phyloP scores from a whole-genome alignment of 1,140 invertebrate species.

The Magallana ariakensis region DNA sequence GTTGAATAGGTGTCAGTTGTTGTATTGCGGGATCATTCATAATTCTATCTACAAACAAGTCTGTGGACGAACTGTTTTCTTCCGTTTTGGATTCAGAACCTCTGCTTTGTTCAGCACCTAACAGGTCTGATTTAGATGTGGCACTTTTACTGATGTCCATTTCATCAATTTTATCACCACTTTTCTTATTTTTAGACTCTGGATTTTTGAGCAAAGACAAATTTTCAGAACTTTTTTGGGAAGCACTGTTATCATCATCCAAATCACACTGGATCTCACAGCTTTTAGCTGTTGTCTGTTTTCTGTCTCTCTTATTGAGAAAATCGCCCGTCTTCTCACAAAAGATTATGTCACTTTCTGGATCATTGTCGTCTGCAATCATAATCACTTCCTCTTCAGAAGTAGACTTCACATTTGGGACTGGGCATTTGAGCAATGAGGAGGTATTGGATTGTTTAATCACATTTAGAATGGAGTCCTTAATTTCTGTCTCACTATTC shows the following conservation, averaged over 20 bases:
- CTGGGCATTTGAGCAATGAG: background rate
- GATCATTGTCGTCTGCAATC: background rate
- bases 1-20: background rate
- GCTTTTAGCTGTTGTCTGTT: background rate
- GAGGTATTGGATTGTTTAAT: background rate
- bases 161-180: background rate
- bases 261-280: constrained; percentile 30
- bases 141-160: too few relatives aligned
- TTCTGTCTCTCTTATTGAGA: background rate
- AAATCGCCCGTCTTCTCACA: constrained; percentile 33
- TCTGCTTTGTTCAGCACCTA: background rate
- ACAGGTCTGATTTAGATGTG: too few relatives aligned
- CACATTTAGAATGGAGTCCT: constrained; percentile 1
- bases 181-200: background rate
- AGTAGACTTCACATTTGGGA: background rate
- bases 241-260: background rate
- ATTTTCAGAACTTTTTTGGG: background rate
- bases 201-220: background rate
- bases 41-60: constrained; percentile 4
- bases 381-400: background rate
- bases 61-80: background rate
- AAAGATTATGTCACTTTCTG: background rate
- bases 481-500: background rate
- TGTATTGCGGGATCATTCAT: constrained; percentile 12
- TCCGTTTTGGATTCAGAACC: too few relatives aligned